Conservation (phyloP, 2,113 vertebrate species). For the Trichechus manatus region DNA sequence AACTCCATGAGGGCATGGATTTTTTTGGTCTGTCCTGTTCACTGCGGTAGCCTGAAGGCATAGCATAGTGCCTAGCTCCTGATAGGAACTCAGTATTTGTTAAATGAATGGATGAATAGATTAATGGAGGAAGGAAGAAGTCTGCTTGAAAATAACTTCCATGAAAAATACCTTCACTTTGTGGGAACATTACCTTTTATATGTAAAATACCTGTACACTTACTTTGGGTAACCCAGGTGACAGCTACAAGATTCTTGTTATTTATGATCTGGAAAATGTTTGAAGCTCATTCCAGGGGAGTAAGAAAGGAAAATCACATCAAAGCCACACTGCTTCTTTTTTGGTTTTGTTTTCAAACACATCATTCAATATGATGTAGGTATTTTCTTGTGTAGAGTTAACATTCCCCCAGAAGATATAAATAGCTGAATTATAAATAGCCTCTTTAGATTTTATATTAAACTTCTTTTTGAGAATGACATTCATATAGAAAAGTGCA, state of each 20-base stretch:
- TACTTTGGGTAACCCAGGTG: conserved; percentile 31
- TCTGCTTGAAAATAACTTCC: not conserved
- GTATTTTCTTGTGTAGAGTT: conserved; percentile 63
- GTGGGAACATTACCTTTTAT: conserved; percentile 41
- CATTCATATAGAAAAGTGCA: not conserved
- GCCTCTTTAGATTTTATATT: conserved; percentile 30
- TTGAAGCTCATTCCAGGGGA: conserved; percentile 62
- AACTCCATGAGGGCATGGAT: not conserved
- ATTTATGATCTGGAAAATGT: conserved; percentile 67
- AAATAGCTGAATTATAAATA: conserved; percentile 66
- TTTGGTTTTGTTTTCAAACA: conserved; percentile 62
- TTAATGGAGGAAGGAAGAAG: not conserved
- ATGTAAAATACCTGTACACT: conserved; percentile 46
- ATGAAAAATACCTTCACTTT: conserved; percentile 45
- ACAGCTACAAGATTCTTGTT: conserved; percentile 26
- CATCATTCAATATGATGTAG: conserved; percentile 34
- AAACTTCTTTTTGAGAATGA: not conserved
- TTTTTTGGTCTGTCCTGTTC: not conserved
- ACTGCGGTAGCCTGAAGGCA: not conserved
- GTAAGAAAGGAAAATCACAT: conserved; percentile 55
- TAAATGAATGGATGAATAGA: not conserved
- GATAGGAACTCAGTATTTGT: not conserved
- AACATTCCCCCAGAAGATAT: conserved; percentile 12
- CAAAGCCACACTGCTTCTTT: conserved; percentile 21
- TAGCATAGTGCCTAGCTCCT: not conserved